These are phyloP conservation scores for Amia ocellicauda DNA, from an alignment of 2,113 vertebrate species.

Conservation along the genomic window DNA sequence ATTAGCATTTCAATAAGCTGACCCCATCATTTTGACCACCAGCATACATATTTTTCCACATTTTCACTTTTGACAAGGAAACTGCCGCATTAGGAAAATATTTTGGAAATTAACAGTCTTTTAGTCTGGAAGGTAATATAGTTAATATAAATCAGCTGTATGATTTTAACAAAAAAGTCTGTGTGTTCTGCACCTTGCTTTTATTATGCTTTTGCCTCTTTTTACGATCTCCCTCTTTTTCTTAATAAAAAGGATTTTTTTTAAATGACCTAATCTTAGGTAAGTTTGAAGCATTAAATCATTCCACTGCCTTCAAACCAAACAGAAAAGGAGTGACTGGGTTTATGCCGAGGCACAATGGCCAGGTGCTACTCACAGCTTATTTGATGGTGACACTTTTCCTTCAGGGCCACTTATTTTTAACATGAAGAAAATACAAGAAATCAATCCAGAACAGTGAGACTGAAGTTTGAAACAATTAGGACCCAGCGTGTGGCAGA, in stretches of 20 bases:
- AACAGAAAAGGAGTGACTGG: background rate
- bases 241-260: constrained; percentile 71
- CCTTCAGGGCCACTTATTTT: background rate
- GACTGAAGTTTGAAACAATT: too few species aligned
- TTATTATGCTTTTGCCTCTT: constrained; percentile 75
- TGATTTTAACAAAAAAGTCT: constrained; percentile 67
- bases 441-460: background rate
- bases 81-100: constrained; percentile 75
- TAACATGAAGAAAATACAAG: too few species aligned
- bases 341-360: background rate
- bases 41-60: constrained; percentile 36
- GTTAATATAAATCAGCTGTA: constrained; percentile 73
- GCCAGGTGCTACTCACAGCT: background rate
- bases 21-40: too few species aligned
- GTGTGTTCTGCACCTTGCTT: constrained; percentile 71
- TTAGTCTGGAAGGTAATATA: constrained; percentile 71
- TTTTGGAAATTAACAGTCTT: constrained; percentile 77
- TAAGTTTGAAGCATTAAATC: constrained; percentile 35
- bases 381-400: too few species aligned
- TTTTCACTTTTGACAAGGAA: constrained; percentile 65
- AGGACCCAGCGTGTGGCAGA: constrained; percentile 20
- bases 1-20: too few species aligned
- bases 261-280: constrained; percentile 75
- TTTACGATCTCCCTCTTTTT: constrained; percentile 69
- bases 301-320: background rate